Percentiles rank a stretch among this genome's conserved stretches.
These are phyloP conservation scores for Hiodon tergisus DNA, from an alignment of 2,113 vertebrate genomes.

Conservation along the genomic window DNA sequence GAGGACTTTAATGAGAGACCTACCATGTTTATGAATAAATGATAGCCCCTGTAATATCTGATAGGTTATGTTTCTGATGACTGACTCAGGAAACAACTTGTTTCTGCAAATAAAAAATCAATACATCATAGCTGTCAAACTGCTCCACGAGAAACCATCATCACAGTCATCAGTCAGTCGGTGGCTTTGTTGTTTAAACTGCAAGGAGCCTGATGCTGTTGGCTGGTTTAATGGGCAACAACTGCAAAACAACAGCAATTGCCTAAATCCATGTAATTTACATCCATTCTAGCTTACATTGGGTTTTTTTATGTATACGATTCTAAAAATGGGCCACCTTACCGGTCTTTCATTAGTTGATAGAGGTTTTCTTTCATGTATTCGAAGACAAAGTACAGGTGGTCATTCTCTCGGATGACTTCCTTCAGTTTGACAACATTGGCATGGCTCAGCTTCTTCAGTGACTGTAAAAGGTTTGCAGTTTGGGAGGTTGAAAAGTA, in stretches of 20 bases:
- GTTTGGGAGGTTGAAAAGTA: background rate
- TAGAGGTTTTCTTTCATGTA: conserved; percentile 99
- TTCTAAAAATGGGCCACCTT: conserved; percentile 26
- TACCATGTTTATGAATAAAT: conserved; percentile 98
- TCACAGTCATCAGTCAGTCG: background rate
- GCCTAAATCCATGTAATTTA: background rate
- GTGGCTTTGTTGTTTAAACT: too few species aligned
- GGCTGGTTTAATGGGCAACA: too few species aligned
- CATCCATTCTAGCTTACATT: background rate
- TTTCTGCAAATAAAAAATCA: conserved; percentile 75
- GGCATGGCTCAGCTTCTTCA: conserved; percentile 96
- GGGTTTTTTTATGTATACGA: background rate
- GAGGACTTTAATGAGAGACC: conserved; percentile 46
- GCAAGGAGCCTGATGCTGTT: too few species aligned
- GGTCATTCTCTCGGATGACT: conserved; percentile 95
- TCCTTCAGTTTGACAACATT: conserved; percentile 97
- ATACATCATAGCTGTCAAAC: conserved; percentile 33
- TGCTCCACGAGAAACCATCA: background rate
- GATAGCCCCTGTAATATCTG: conserved; percentile 96
- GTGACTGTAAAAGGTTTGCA: conserved; percentile 68
- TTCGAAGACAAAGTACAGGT: conserved; percentile 97
- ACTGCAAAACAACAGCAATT: background rate
- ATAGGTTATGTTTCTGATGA: conserved; percentile 98
- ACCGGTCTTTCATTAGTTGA: conserved; percentile 98
- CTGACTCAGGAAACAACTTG: conserved; percentile 94